Evolutionary conservation across 2,113 vertebrate species (phyloP).

Genomic region (Pollimyrus isidori): DNA sequence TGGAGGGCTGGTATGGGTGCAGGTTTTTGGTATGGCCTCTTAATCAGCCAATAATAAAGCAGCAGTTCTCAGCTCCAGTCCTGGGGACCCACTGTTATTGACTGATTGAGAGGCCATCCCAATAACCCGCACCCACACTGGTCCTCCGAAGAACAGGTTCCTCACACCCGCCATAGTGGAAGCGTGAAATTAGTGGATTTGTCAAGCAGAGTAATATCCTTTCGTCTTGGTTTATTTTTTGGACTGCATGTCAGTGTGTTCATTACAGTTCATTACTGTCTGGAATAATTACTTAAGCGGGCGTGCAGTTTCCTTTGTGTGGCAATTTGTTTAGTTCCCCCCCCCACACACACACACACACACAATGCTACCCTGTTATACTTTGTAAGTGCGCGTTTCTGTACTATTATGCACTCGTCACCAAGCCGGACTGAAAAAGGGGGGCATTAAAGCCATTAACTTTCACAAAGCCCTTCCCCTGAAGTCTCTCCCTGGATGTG

Average conservation of each 20-base stretch:
- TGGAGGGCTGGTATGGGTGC: too few species aligned
- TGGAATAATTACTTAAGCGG: background rate
- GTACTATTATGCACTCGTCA: background rate
- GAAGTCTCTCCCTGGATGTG: conserved; percentile 1
- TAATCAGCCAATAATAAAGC: too few species aligned
- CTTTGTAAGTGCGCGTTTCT: background rate
- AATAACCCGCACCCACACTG: too few species aligned
- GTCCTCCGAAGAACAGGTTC: too few species aligned
- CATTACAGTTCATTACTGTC: too few species aligned
- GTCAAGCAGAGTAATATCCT: background rate
- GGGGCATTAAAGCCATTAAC: conserved; percentile 15
- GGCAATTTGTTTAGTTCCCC: too few species aligned
- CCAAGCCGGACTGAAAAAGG: background rate
- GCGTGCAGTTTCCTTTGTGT: background rate
- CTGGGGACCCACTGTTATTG: too few species aligned
- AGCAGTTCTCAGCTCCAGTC: too few species aligned
- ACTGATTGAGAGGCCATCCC: too few species aligned
- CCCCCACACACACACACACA: too few species aligned
- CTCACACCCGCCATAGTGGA: too few species aligned
- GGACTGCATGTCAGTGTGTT: background rate
- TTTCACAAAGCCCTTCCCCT: background rate
- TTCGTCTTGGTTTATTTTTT: background rate
- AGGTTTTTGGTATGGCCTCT: too few species aligned
- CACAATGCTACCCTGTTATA: background rate
- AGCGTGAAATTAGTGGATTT: background rate